Evolutionary conservation across 2,113 vertebrate species (phyloP).

Genomic region (Petrocephalus zakoni): DNA sequence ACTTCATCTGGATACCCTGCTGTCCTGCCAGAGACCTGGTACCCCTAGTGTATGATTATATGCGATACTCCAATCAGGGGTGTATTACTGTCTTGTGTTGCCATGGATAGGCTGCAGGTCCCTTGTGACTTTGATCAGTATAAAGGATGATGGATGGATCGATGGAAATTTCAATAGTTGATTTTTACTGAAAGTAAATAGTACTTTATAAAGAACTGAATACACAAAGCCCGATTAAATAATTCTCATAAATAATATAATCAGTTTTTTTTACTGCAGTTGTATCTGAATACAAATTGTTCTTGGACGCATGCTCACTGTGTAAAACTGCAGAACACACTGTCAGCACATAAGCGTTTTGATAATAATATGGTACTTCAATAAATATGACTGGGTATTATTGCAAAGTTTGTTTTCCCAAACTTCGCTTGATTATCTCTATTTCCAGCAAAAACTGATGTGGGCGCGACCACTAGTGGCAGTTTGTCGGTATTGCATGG

Average conservation of each 20-base stretch:
- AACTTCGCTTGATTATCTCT: neutral
- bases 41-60: neutral
- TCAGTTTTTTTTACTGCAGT: neutral
- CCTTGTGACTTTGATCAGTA: neutral
- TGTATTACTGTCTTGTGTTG: neutral
- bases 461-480: conserved; percentile 1
- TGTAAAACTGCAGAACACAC: neutral
- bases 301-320: neutral
- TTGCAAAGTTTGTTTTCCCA: neutral
- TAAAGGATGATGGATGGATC: neutral
- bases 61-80: neutral
- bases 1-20: neutral
- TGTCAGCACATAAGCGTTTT: neutral
- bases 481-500: neutral
- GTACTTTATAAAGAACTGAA: neutral
- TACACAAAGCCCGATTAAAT: neutral
- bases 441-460: neutral
- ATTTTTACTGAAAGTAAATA: neutral
- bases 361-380: neutral
- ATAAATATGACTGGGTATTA: neutral
- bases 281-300: neutral
- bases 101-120: neutral
- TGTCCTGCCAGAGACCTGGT: neutral
- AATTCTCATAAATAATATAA: neutral
- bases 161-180: neutral